Evolutionary conservation across 2,888 invertebrate genomes (phyloP), one percentile per base, ranked within the genome.

Genomic region (Monochamus alternatus): DNA sequence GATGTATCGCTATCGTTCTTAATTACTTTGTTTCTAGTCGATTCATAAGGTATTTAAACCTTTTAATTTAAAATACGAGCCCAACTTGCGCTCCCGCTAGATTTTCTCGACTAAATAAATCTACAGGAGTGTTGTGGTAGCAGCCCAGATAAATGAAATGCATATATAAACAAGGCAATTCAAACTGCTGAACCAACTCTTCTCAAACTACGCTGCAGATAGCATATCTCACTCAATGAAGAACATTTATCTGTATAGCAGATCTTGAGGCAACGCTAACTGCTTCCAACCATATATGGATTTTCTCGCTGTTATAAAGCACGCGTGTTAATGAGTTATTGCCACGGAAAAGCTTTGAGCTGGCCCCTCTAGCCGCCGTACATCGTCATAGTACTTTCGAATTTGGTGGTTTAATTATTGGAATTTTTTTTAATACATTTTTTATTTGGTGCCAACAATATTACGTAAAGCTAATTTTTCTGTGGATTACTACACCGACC

Each of bases 131-230:
- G 55, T 55, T 55, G 55, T 14, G 55, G 55, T 14, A 14, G 14
- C 5, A 14, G n/a, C 10, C 14, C 55, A 55, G 14, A 55, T 55
- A 55, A 55, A 55, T 55, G 55, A 55, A 55, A 55, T n/a, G 55
- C 55, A 55, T 55, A 55, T n/a, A 55, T 55, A 55, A 55, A 55
- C 55, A 55, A 55, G 14, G 55, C 55, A 55, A 55, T 55, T 55
- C 55, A 12, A 55, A 55, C 55, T 12, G n/a, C 55, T 55, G 55
- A 55, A 55, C 12, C 55, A 55, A 55, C 55, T 55, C 55, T 55
- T 55, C 55, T 7, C 55, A 55, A 55, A 55, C 55, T n/a, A 55
- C 7, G 14, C 55, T 55, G 55, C 55, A 55, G 55, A 55, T 55
- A 55, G n/a, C 55, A 55, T 55, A n/a, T 14, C 55, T 55, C 55